Conservation (phyloP, 2,888 invertebrate genomes). For the Ariolimax columbianus region DNA sequence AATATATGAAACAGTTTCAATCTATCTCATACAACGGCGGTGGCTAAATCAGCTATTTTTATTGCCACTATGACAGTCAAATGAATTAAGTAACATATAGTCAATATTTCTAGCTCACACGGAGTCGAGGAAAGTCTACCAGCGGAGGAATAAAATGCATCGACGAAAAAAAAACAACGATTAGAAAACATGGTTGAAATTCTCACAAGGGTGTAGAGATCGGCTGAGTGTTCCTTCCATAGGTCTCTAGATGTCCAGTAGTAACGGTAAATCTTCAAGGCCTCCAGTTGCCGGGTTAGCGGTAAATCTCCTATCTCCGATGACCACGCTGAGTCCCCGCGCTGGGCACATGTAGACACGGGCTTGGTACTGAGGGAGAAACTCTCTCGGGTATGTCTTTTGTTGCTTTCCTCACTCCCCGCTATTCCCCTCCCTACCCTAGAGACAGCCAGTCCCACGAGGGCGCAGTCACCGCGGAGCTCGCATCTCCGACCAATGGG, state of each 20-base stretch:
- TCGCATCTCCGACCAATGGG: slow-evolving; percentile 56
- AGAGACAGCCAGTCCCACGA: slow-evolving; percentile 57
- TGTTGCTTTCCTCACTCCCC: slow-evolving; percentile 72
- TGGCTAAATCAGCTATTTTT: background rate
- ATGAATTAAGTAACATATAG: background rate
- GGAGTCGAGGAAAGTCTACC: background rate
- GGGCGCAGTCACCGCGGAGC: slow-evolving; percentile 55
- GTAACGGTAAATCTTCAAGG: slow-evolving; percentile 53
- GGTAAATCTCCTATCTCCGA: slow-evolving; percentile 54
- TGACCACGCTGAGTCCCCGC: slow-evolving; percentile 32
- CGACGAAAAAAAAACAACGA: slow-evolving; percentile 14
- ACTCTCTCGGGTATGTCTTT: slow-evolving; percentile 75
- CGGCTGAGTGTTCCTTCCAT: slow-evolving; percentile 28
- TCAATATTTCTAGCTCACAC: background rate
- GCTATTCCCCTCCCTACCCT: slow-evolving; percentile 58
- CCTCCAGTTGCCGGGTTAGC: slow-evolving; percentile 44
- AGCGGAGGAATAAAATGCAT: background rate
- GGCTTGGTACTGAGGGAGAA: slow-evolving; percentile 59
- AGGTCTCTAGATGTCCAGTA: slow-evolving; percentile 21
- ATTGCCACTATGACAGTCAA: background rate
- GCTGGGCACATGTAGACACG: slow-evolving; percentile 48
- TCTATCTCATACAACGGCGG: background rate
- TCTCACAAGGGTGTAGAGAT: slow-evolving; percentile 44
- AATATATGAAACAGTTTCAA: background rate
- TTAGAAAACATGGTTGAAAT: slow-evolving; percentile 43